A percentile compares a stretch with the other conserved stretches of the same genome.
phyloP scores from a whole-genome alignment of 1,140 invertebrate species.

The Carcinoscorpius rotundicauda region DNA sequence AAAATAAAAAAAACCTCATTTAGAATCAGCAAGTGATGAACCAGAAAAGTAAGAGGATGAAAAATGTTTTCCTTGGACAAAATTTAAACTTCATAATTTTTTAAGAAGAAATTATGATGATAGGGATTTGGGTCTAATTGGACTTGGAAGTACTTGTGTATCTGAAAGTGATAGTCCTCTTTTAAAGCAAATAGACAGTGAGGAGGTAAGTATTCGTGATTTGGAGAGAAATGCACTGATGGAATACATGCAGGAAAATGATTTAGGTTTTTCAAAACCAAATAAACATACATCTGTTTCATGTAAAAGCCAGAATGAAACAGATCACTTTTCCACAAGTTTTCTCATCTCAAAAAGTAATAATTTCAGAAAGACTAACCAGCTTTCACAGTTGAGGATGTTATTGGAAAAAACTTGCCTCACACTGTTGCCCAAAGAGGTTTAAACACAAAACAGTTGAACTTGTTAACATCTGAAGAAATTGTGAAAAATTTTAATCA shows the following conservation, averaged over 20 bases:
- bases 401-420: no score
- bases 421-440: no score
- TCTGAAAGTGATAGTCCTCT: not conserved
- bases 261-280: no score
- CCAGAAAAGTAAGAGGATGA: not conserved
- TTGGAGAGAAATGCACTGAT: conserved; percentile 60
- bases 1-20: conserved; percentile 5
- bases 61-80: conserved; percentile 4
- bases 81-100: not conserved
- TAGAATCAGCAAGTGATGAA: conserved; percentile 6
- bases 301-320: no score
- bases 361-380: no score
- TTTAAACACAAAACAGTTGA: no score
- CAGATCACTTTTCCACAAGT: no score
- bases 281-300: no score
- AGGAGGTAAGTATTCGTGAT: conserved; percentile 40
- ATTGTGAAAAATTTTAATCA: no score
- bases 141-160: not conserved
- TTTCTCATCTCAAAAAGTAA: no score
- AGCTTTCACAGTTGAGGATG: no score
- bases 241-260: conserved; percentile 32
- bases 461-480: no score
- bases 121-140: not conserved
- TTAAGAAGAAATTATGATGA: not conserved
- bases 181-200: not conserved